Conservation (phyloP, 2,113 vertebrate genomes). For the Antigone vipio region DNA sequence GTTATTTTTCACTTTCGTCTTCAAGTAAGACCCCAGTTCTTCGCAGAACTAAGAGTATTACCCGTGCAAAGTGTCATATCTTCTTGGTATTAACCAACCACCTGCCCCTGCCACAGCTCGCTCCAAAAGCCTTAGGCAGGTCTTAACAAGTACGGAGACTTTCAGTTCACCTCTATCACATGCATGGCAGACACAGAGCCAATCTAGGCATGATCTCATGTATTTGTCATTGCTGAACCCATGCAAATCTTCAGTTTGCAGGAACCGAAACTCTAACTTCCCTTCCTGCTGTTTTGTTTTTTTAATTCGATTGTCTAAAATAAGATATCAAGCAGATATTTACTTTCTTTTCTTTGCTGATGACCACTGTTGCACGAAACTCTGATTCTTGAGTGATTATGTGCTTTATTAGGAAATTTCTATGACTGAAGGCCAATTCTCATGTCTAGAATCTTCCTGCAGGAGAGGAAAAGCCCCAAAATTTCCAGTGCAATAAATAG, state of each 20-base stretch:
- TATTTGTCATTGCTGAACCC: background rate
- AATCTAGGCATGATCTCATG: background rate
- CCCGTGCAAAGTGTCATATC: background rate
- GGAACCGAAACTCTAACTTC: constrained; percentile 60
- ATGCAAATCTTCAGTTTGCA: background rate
- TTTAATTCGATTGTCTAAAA: constrained; percentile 29
- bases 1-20: background rate
- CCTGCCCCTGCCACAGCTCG: background rate
- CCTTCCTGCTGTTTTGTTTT: constrained; percentile 9
- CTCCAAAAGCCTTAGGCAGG: background rate
- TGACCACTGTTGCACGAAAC: background rate
- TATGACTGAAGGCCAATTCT: background rate
- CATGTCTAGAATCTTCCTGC: background rate
- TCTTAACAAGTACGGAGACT: background rate
- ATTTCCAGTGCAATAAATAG: background rate
- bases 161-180: background rate
- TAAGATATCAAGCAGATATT: background rate
- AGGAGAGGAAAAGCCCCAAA: background rate
- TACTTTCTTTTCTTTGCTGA: background rate
- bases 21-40: background rate
- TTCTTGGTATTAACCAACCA: background rate
- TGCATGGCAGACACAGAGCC: background rate
- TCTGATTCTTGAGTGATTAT: background rate
- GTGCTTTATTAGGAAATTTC: background rate
- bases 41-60: background rate